Conservation (phyloP, 2,113 vertebrate genomes). For the Marcusenius ussheri region DNA sequence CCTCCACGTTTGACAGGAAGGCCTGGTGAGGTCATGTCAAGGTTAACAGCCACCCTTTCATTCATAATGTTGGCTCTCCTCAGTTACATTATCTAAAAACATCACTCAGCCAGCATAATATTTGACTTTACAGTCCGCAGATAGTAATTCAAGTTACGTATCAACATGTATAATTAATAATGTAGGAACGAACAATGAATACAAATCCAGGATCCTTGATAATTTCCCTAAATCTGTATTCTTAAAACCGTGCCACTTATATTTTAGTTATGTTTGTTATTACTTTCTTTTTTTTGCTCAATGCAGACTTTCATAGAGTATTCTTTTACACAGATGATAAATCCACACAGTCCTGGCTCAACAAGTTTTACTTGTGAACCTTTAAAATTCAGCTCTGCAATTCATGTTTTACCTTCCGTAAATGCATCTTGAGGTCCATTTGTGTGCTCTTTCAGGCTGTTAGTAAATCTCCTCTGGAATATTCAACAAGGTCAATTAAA, state of each 20-base stretch:
- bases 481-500: background rate
- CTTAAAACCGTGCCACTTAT: background rate
- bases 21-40: background rate
- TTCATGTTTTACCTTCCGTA: background rate
- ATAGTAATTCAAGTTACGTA: background rate
- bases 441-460: background rate
- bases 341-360: background rate
- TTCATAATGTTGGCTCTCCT: background rate
- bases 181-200: background rate
- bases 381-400: background rate
- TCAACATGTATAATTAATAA: background rate
- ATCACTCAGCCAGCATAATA: background rate
- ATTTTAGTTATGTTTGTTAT: background rate
- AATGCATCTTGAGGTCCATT: background rate
- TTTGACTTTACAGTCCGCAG: background rate
- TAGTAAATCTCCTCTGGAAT: background rate
- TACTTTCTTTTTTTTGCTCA: background rate
- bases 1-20: background rate
- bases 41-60: background rate
- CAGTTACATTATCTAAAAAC: background rate
- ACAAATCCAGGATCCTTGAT: background rate
- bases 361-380: background rate
- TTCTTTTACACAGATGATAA: background rate
- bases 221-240: background rate
- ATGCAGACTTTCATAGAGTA: background rate